A percentile compares a stretch with the other conserved stretches of the same genome.
Conservation (phyloP, 2,797 vertebrate species). For the Salarias fasciatus region DNA sequence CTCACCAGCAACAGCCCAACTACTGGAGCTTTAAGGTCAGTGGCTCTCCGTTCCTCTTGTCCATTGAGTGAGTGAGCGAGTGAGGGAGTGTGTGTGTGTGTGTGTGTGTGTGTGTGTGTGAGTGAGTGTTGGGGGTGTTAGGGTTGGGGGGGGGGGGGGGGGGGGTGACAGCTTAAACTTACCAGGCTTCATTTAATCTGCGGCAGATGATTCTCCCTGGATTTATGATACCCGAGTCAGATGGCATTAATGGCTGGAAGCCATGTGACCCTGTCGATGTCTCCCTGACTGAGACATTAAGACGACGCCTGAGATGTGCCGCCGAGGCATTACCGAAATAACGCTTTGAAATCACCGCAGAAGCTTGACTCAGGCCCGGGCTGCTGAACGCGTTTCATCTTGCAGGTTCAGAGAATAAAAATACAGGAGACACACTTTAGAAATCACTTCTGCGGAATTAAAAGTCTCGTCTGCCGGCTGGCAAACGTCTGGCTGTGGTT, state of each 20-base stretch:
- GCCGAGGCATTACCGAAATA: constrained; percentile 47
- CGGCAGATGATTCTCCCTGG: constrained; percentile 52
- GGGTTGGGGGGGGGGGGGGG: constrained; percentile 18
- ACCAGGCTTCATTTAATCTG: constrained; percentile 69
- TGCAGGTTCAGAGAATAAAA: constrained; percentile 37
- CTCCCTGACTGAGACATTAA: constrained; percentile 62
- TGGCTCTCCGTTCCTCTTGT: constrained; percentile 67
- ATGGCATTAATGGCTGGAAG: constrained; percentile 54
- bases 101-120: constrained; percentile 9
- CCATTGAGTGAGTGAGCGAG: constrained; percentile 22
- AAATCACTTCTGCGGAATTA: constrained; percentile 14
- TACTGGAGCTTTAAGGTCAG: constrained; percentile 99
- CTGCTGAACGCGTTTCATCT: constrained; percentile 35
- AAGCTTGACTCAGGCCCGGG: constrained; percentile 33
- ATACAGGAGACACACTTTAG: not conserved
- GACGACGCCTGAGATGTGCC: constrained; percentile 54
- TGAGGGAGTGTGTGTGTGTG: constrained; percentile 23
- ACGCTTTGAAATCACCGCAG: constrained; percentile 47
- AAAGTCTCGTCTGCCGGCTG: constrained; percentile 4
- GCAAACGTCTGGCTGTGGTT: not conserved
- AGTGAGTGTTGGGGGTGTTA: constrained; percentile 4
- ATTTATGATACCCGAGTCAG: constrained; percentile 62
- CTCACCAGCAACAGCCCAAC: constrained; percentile 93
- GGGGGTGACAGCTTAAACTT: constrained; percentile 61
- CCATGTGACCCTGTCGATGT: constrained; percentile 58